Base-by-base conservation (phyloP, 1,140 invertebrate genomes). In the Dicyema japonicum region DNA sequence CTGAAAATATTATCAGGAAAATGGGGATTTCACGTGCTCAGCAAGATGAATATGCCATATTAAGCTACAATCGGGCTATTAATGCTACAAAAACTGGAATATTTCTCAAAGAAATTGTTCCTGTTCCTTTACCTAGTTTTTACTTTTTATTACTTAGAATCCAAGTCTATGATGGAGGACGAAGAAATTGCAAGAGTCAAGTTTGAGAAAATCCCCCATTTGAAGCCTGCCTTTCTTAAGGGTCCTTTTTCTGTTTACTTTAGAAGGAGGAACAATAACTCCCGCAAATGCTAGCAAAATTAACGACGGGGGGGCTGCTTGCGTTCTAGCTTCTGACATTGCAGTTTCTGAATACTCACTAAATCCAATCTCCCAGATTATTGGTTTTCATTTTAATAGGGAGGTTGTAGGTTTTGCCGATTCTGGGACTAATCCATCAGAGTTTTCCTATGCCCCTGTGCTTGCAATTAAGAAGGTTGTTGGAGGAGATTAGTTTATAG, bases 251-350 rank as follows among this genome's bases (percentile, higher is more conserved):
- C n/a, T n/a, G n/a, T n/a, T n/a, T n/a, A n/a, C n/a, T n/a, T n/a
- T n/a, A n/a, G n/a, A 56, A 37, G 42, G 41, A 69, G 76, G 41
- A 66, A 69, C 48, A 24, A 37, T 34, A 11, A 97, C 88, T 5
- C 85, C 85, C 22, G 88, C 76, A 24, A 99, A 97, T 62, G 76
- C 88, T 5, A 90, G 80, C 7, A 85, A 75, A 0, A 52, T 99
- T 29, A 92, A 88, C 46, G 88, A 97, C 55, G 88, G 82, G 17
- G 85, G 75, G 23, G 69, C 75, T 27, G 80, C 82, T 26, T 51
- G 78, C 24, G 60, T 97, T 15, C 46, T 97, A 18, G 71, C 72
- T 52, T 72, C 67, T 24, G 57, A 66, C 23, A 64, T 64, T 19
- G 70, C 71, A 1, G 50, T 69, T 30, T 61, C 60, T 47, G 46